phyloP scores from a whole-genome alignment of 2,888 invertebrate genomes.

The Meteorus colon region DNA sequence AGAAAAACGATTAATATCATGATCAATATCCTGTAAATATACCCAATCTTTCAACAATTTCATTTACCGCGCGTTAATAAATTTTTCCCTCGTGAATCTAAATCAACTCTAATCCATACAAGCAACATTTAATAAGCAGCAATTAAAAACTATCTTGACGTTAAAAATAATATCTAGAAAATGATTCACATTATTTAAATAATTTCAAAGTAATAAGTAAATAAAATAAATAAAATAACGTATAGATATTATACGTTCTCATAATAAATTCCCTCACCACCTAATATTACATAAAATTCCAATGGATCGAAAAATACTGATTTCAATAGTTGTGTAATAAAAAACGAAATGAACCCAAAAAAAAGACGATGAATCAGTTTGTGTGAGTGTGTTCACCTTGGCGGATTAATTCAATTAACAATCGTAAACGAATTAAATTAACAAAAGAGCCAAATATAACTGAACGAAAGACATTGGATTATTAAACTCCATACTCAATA shows the following conservation, averaged over 20 bases:
- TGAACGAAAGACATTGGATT: conserved; percentile 13
- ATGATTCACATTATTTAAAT: too few relatives aligned
- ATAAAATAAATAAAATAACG: not conserved
- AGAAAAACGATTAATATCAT: not conserved
- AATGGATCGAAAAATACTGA: not conserved
- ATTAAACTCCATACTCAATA: conserved; percentile 4
- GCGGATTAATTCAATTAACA: not conserved
- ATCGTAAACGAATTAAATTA: not conserved
- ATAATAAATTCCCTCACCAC: not conserved
- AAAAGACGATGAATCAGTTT: conserved; percentile 23
- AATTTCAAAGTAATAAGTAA: too few relatives aligned
- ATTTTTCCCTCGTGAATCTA: not conserved
- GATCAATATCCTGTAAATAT: not conserved
- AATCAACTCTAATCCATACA: not conserved
- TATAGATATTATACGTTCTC: not conserved
- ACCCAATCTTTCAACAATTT: not conserved
- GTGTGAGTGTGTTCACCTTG: conserved; percentile 2
- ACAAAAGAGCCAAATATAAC: not conserved
- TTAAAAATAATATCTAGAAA: too few relatives aligned
- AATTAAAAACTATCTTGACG: not conserved
- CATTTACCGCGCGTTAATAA: not conserved
- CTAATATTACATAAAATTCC: not conserved
- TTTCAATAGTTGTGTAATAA: not conserved
- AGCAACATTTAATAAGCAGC: not conserved
- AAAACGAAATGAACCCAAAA: conserved; percentile 4